Base-by-base conservation (phyloP, 2,888 invertebrate genomes). In the Metalampra italica region DNA sequence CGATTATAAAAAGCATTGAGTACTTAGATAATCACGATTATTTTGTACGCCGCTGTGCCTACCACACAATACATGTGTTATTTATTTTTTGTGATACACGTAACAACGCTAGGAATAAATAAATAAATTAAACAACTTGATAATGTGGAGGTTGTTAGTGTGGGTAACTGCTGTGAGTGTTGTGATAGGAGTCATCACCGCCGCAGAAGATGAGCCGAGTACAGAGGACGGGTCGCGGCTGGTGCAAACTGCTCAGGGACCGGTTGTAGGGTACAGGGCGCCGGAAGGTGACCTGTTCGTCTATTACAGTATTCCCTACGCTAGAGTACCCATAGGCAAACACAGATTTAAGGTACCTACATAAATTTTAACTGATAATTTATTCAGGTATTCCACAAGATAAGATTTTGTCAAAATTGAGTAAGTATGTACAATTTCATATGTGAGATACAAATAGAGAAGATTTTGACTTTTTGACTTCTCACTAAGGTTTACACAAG, bases 281-380 rank as follows among this genome's bases (percentile, higher is more conserved):
- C 45, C 55, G 0, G 55, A 53, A 3, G 49, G 52, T 5, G 59
- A 54, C 15, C 14, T 65, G 1, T 68, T 47, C 37, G 36, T 38
- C 2, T 72, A 71, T 46, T 62, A 62, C 45, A 57, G 62, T n/a
- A 69, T 75, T 8, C 74, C 75, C 0, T 75, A 74, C 47, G 76
- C 76, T 0, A 68, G 60, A 0, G 67, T 64, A 4, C 74, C 74
- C 0, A 69, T 66, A 1, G 73, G 75, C 9, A 15, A n/a, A 0
- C 37, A 71, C 14, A 65, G 55, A 51, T 76, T 60, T 50, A 72
- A 68, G 66, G 76, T 72, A 47, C 29, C 13, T 39, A 22, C n/a
- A n/a, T n/a, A n/a, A n/a, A n/a, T n/a, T n/a, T n/a, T n/a, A n/a
- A n/a, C n/a, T n/a, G n/a, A n/a, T n/a, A n/a, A n/a, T n/a, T n/a